Evolutionary conservation across 2,113 vertebrate species (phyloP), one percentile per base, ranked within the genome.

Genomic region (Trogon melanurus): DNA sequence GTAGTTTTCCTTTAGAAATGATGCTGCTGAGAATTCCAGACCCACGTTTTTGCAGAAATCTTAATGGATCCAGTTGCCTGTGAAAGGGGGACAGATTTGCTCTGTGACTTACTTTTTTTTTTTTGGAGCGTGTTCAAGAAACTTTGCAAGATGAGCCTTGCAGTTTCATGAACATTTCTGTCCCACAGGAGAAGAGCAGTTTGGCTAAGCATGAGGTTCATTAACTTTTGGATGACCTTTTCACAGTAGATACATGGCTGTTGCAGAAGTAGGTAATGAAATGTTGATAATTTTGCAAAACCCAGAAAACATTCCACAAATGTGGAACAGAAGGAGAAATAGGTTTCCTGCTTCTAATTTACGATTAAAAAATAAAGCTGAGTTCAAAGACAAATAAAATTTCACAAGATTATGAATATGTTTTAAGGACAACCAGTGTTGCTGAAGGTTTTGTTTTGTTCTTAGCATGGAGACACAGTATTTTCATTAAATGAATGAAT

Each of bases 151-250:
- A 96, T 88, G 89, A 94, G 47, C 60, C 85, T 91, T 88, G 34
- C 72, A 88, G 19, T 88, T 93, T 93, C 72, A 58, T 83, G 75
- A 93, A 83, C 91, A 96, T 85, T 88, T 62, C 73, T 88, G 67
- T 94, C 82, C 95, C 93, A 84, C 36, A 3, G 71, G 85, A 89
- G 87, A 87, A 85, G 71, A 96, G 56, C 82, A 90, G 82, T 88
- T 88, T 96, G 94, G 85, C 88, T 90, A 91, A 91, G 83, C 82
- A 51, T 71, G 88, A 91, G 88, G 88, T 96, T 96, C 88, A 95
- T 96, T 97, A 96, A 95, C 95, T 91, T 96, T 93, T 92, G 80
- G 9, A 84, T 95, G 93, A 96, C 95, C 93, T 97, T 94, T 94
- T 92, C 86, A 79, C 50, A 51, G 88, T 34, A 92, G 93, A 95